Conservation (phyloP, 2,888 invertebrate species). For the Coelinius sp. region DNA sequence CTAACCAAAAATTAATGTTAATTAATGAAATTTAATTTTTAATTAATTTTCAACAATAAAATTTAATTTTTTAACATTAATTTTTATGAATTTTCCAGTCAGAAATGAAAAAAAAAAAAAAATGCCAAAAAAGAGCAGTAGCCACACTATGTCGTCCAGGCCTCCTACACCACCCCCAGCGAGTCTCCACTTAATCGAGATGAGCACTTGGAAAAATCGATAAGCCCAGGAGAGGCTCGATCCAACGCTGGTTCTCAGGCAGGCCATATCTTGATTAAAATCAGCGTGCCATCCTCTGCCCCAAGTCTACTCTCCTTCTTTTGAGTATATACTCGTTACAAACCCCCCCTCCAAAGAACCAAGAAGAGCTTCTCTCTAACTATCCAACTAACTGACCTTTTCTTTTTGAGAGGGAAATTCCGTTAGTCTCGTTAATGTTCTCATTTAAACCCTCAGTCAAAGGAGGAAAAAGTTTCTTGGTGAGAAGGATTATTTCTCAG, state of each 20-base stretch:
- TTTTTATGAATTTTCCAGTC: neutral
- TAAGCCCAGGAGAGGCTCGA: slow-evolving; percentile 63
- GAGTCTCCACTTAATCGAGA: slow-evolving; percentile 33
- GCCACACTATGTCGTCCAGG: slow-evolving; percentile 17
- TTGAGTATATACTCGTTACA: neutral
- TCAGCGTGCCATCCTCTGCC: slow-evolving; percentile 58
- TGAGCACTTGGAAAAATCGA: slow-evolving; percentile 69
- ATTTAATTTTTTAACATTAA: no score
- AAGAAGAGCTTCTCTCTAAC: neutral
- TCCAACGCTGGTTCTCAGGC: slow-evolving; percentile 64
- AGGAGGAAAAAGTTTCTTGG: neutral
- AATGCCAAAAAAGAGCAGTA: slow-evolving; percentile 23
- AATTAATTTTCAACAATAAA: no score
- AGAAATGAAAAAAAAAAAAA: neutral
- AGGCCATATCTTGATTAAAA: slow-evolving; percentile 71
- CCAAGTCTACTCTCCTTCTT: slow-evolving; percentile 2
- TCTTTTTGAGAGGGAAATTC: slow-evolving; percentile 59
- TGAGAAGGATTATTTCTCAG: neutral
- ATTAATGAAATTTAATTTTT: no score
- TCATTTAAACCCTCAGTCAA: neutral
- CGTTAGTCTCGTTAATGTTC: slow-evolving; percentile 69
- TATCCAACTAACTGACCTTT: neutral
- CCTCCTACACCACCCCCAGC: slow-evolving; percentile 32
- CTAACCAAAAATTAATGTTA: no score
- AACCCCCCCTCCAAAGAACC: neutral